Conservation (phyloP, 1,140 invertebrate genomes). For the Coenobita brevimanus region DNA sequence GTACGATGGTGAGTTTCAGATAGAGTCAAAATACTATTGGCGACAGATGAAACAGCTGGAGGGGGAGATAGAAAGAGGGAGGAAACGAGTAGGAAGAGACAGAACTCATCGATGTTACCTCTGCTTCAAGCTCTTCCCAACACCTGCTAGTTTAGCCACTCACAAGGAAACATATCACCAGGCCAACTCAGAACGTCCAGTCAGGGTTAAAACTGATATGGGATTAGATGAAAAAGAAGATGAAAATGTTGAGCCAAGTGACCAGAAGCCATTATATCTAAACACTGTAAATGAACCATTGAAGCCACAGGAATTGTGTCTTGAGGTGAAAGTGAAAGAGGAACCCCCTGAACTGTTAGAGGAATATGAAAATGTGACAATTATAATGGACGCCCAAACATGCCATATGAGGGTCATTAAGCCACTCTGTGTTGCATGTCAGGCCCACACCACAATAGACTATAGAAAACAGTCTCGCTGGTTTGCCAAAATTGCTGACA, state of each 20-base stretch:
- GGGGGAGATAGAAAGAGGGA: background rate
- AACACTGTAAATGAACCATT: no score
- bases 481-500: slow-evolving; percentile 43
- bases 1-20: slow-evolving; percentile 36
- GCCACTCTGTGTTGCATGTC: slow-evolving; percentile 46
- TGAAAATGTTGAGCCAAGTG: background rate
- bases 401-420: slow-evolving; percentile 30
- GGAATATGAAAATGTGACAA: slow-evolving; percentile 42
- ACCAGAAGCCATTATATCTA: no score
- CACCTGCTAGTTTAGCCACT: slow-evolving; percentile 12
- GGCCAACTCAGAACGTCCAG: slow-evolving; percentile 43
- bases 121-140: slow-evolving; percentile 53
- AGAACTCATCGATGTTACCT: slow-evolving; percentile 52
- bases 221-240: slow-evolving; percentile 38
- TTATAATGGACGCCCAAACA: slow-evolving; percentile 37
- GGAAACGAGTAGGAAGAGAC: slow-evolving; percentile 3
- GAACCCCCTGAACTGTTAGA: slow-evolving; percentile 34
- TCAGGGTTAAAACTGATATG: slow-evolving; percentile 42
- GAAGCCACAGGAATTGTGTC: background rate
- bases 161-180: slow-evolving; percentile 49
- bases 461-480: slow-evolving; percentile 41
- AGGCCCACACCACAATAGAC: slow-evolving; percentile 29
- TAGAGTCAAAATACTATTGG: slow-evolving; percentile 40
- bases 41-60: slow-evolving; percentile 38
- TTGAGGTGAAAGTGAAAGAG: slow-evolving; percentile 31